Evolutionary conservation across 2,797 vertebrate genomes (phyloP), one percentile per base, ranked within the genome.

Genomic region (Mus spretus): DNA sequence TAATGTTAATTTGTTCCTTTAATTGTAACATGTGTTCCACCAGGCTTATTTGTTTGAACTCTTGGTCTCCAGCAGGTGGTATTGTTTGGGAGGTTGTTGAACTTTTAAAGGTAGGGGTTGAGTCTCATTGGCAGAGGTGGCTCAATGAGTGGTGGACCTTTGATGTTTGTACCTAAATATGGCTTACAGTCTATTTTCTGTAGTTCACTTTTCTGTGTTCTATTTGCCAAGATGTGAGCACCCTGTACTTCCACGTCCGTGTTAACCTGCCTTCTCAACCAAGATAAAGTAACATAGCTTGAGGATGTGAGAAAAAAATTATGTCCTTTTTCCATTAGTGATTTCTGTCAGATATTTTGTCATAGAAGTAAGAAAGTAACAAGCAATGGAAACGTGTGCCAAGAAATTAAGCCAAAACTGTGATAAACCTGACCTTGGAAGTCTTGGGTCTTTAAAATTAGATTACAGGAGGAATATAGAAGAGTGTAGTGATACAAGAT

Each of bases 31-130:
- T 20, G 67, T 11, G n/a, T 40, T 40, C 24, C 53, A 34, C n/a
- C n/a, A 31, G n/a, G 55, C 4, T 88, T 20, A 6, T 44, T 55
- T 59, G 63, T 86, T 72, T 57, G 7, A 59, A 75, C 24, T 28
- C 0, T 10, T 72, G 22, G 67, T 75, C 37, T 1, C 65, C 15
- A 31, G n/a, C 26, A 57, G 37, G n/a, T 34, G 53, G 47, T 55
- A 40, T 10, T 61, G 37, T 89, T 20, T 31, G 26, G 37, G 8
- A 59, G 17, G 37, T 13, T 31, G 37, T 19, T 40, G n/a, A 57
- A 13, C 50, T 19, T 88, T 40, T 12, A 50, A 11, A 40, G 65
- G 70, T 14, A 2, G 0, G 3, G 0, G 2, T 10, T 14, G n/a
- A 3, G 3, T 47, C 86, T 75, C 15, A 34, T 17, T 31, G 37